A percentile compares a stretch with the other conserved stretches of the same genome.
Conservation (phyloP, 2,113 vertebrate species). For the Toxotes jaculatrix region DNA sequence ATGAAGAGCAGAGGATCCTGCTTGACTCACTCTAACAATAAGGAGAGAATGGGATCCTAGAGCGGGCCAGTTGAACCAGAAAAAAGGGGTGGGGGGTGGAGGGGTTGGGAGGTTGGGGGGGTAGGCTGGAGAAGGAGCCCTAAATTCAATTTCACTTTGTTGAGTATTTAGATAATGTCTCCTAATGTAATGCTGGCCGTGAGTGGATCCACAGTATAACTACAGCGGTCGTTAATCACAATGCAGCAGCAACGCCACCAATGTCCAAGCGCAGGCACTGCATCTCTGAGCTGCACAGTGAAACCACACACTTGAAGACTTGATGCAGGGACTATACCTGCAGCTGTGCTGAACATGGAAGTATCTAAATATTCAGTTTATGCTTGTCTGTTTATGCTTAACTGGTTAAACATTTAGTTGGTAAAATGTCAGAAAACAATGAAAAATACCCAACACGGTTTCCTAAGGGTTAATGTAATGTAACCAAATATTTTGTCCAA, state of each 20-base stretch:
- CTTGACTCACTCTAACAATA: constrained; percentile 77
- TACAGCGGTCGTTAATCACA: constrained; percentile 56
- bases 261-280: constrained; percentile 50
- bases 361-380: not conserved
- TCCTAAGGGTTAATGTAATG: not conserved
- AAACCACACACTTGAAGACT: constrained; percentile 21
- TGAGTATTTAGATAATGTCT: constrained; percentile 85
- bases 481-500: not conserved
- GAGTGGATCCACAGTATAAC: constrained; percentile 62
- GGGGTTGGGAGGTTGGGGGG: not conserved
- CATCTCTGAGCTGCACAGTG: constrained; percentile 14
- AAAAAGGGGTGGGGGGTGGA: not conserved
- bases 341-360: not conserved
- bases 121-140: constrained; percentile 49
- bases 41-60: constrained; percentile 81
- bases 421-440: not conserved
- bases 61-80: constrained; percentile 69
- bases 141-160: constrained; percentile 85
- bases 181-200: constrained; percentile 76
- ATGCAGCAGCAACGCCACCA: constrained; percentile 81
- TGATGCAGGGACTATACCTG: constrained; percentile 18
- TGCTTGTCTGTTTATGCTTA: not conserved
- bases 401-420: too few relatives aligned
- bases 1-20: constrained; percentile 78
- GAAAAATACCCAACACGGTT: not conserved